A percentile compares a stretch with the other conserved stretches of the same genome.
Conservation (phyloP, 2,113 vertebrate species). For the Scartelaos histophorus region DNA sequence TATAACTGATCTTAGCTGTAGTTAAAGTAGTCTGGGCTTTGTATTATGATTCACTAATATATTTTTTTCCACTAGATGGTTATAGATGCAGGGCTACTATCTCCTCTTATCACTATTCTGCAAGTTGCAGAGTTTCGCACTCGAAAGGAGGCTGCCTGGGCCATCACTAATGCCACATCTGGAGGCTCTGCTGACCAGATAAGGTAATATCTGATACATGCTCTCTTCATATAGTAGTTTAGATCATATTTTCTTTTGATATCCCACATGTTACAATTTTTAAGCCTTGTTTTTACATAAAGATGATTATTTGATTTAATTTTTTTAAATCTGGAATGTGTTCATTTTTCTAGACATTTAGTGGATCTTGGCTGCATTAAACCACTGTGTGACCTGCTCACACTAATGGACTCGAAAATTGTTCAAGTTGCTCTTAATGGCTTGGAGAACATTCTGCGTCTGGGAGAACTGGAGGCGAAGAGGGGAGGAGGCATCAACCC, state of each 20-base stretch:
- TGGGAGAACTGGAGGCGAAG: slow-evolving; percentile 95
- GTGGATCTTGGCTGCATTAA: slow-evolving; percentile 96
- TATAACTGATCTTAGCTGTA: background rate
- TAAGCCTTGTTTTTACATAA: background rate
- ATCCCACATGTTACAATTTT: background rate
- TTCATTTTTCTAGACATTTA: slow-evolving; percentile 80
- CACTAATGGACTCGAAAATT: slow-evolving; percentile 98
- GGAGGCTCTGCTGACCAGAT: slow-evolving; percentile 96
- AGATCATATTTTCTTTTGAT: background rate
- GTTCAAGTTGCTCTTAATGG: slow-evolving; percentile 96
- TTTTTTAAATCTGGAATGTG: background rate
- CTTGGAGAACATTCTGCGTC: slow-evolving; percentile 93
- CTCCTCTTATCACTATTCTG: slow-evolving; percentile 92
- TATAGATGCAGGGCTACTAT: slow-evolving; percentile 92
- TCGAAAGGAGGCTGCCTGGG: slow-evolving; percentile 97
- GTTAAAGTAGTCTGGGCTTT: background rate
- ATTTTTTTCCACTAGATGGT: slow-evolving; percentile 81
- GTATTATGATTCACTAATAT: background rate
- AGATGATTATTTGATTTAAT: background rate
- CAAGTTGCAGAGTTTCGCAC: slow-evolving; percentile 97
- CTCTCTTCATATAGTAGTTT: background rate
- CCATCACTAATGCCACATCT: slow-evolving; percentile 96
- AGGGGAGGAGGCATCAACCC: slow-evolving; percentile 92
- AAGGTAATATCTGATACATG: slow-evolving; percentile 62
- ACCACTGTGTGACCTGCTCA: slow-evolving; percentile 95